Evolutionary conservation across 1,140 invertebrate species (phyloP).

Genomic region (Aphelenchoides besseyi): DNA sequence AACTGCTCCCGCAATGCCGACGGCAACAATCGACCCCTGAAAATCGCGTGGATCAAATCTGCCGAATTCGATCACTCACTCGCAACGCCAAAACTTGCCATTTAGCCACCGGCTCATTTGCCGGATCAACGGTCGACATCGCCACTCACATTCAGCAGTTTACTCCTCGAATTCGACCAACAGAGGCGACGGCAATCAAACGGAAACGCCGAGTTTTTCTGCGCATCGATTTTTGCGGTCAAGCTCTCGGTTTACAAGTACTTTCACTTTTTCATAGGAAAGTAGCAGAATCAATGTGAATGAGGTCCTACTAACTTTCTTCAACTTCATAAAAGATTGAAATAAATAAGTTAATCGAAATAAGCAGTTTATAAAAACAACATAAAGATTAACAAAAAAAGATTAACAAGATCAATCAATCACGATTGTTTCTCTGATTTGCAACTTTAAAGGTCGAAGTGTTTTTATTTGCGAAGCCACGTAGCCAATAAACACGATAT

Average conservation of each 20-base stretch:
- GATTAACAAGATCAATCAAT: slow-evolving; percentile 24
- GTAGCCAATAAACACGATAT: slow-evolving; percentile 43
- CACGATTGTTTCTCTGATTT: not conserved
- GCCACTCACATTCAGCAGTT: no score
- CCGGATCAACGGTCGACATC: no score
- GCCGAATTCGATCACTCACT: slow-evolving; percentile 4
- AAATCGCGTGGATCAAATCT: slow-evolving; percentile 22
- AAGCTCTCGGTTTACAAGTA: no score
- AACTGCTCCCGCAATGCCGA: slow-evolving; percentile 43
- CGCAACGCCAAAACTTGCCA: slow-evolving; percentile 10
- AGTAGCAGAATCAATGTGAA: no score
- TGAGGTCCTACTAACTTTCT: no score
- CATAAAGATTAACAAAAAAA: not conserved
- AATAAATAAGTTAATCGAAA: slow-evolving; percentile 33
- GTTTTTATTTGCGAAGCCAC: slow-evolving; percentile 38
- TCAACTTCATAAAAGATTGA: no score
- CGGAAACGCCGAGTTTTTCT: no score
- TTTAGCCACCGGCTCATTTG: slow-evolving; percentile 3
- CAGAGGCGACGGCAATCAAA: no score
- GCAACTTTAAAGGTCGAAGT: slow-evolving; percentile 18
- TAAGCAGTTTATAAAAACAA: slow-evolving; percentile 26
- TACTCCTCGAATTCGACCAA: no score
- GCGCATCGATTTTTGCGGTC: no score
- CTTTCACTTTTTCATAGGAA: no score
- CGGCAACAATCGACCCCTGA: slow-evolving; percentile 54